These are phyloP conservation scores for Hydractinia symbiolongicarpus DNA, from an alignment of 30 jellyfish, hydroid and myxozoan genomes.

Conservation along the genomic window DNA sequence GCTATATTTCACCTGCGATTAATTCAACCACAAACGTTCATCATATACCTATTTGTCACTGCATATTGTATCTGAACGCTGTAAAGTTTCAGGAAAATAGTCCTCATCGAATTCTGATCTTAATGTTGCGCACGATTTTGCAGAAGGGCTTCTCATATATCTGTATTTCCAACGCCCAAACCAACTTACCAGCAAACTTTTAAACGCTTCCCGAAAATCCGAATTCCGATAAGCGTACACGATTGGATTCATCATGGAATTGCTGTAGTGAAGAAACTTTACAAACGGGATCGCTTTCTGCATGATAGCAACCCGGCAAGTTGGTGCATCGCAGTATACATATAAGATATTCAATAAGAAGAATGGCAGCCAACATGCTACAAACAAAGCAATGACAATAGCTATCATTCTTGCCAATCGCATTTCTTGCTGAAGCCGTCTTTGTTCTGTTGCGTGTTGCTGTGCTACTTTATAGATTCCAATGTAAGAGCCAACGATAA, in stretches of 20 bases:
- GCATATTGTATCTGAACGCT: no score
- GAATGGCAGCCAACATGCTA: conserved; percentile 77
- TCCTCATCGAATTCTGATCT: not conserved
- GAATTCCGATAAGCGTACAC: conserved; percentile 66
- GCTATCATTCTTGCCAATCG: conserved; percentile 75
- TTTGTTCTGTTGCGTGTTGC: conserved; percentile 39
- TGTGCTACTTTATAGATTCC: conserved; percentile 47
- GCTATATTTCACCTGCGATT: no score
- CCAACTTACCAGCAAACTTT: conserved; percentile 35
- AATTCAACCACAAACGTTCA: no score
- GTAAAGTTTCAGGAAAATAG: not conserved
- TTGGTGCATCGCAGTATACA: conserved; percentile 43
- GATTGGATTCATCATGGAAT: conserved; percentile 68
- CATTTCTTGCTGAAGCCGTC: conserved; percentile 68
- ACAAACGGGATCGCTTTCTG: conserved; percentile 52
- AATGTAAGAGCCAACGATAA: conserved; percentile 47
- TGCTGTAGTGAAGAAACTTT: conserved; percentile 63
- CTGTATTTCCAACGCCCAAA: not conserved
- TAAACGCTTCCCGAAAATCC: conserved; percentile 58
- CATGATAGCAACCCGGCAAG: conserved; percentile 31
- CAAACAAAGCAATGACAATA: conserved; percentile 55
- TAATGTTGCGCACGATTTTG: not conserved
- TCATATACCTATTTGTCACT: no score
- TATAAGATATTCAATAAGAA: conserved; percentile 51
- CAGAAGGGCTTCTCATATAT: not conserved